Evolutionary conservation across 1,140 invertebrate genomes (phyloP).

Genomic region (Odontomachus brunneus): DNA sequence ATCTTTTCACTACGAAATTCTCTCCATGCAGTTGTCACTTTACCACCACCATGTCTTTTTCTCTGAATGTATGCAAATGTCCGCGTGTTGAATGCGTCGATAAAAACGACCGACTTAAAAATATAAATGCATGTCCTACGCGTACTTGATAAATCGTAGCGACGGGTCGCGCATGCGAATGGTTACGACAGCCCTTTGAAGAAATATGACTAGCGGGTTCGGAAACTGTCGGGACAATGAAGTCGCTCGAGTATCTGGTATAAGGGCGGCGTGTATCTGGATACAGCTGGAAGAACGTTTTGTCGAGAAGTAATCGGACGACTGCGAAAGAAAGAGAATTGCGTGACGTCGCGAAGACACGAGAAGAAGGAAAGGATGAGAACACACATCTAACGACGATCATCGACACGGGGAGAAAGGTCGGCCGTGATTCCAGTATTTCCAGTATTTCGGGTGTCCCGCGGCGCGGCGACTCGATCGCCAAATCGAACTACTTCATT

Average conservation of each 20-base stretch:
- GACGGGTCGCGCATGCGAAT: neutral
- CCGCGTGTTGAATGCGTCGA: neutral
- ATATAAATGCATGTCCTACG: neutral
- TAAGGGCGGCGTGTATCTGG: conserved; percentile 1
- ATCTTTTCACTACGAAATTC: no score
- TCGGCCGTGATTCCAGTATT: conserved; percentile 59
- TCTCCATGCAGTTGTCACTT: no score
- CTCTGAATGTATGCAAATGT: neutral
- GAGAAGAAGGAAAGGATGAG: neutral
- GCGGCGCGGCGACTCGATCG: conserved; percentile 8
- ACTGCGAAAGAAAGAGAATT: neutral
- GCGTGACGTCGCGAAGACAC: neutral
- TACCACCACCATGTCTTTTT: no score
- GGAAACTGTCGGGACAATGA: conserved; percentile 10
- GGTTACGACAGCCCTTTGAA: neutral
- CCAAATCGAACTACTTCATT: conserved; percentile 61
- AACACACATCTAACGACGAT: neutral
- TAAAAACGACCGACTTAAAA: neutral
- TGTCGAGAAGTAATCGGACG: neutral
- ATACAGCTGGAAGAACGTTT: neutral
- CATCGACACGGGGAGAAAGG: conserved; percentile 23
- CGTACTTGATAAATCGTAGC: neutral
- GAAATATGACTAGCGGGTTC: neutral
- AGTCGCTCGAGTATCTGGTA: neutral
- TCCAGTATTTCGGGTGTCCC: conserved; percentile 60